phyloP scores from a whole-genome alignment of 2,888 invertebrate genomes.

The Alentia gelatinosa region DNA sequence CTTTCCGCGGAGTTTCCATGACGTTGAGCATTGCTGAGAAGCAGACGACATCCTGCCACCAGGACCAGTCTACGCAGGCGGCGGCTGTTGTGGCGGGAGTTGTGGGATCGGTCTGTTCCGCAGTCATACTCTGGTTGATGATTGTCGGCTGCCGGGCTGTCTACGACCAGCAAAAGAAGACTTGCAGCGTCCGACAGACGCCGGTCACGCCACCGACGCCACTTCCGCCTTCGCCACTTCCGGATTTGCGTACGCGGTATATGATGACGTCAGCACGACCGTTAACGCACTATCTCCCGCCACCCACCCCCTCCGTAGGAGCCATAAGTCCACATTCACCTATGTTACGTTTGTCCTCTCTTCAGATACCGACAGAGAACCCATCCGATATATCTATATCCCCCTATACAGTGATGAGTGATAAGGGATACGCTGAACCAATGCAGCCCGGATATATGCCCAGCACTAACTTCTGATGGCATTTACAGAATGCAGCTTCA shows the following conservation, averaged over 20 bases:
- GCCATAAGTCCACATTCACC: neutral
- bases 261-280: neutral
- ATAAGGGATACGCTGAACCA: slow-evolving; percentile 21
- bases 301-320: neutral
- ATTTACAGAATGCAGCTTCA: neutral
- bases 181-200: neutral
- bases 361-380: neutral
- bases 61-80: neutral
- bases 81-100: neutral
- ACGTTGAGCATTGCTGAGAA: neutral
- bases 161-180: neutral
- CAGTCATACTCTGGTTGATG: neutral
- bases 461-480: neutral
- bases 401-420: neutral
- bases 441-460: slow-evolving; percentile 32
- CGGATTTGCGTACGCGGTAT: too few species aligned
- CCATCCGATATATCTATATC: neutral
- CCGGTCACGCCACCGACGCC: neutral
- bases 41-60: neutral
- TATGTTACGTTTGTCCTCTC: neutral
- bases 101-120: neutral
- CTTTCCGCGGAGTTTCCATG: neutral
- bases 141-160: neutral
- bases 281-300: neutral
- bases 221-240: neutral